Conservation (phyloP, 2,797 vertebrate genomes). For the Phataginus tricuspis region DNA sequence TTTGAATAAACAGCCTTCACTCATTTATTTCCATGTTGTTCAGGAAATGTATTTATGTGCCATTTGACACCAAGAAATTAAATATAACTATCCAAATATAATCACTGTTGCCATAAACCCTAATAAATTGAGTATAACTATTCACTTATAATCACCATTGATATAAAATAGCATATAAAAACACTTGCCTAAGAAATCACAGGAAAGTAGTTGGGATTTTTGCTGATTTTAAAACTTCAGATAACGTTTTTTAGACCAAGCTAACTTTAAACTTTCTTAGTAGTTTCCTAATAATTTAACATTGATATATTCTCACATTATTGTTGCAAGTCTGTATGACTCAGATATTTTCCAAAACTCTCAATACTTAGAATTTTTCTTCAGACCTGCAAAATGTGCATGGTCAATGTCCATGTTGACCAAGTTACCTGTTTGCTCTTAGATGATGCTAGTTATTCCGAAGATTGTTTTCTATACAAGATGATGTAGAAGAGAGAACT, state of each 20-base stretch:
- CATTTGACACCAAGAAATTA: not conserved
- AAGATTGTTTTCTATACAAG: not conserved
- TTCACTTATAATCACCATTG: not conserved
- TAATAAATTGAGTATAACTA: not conserved
- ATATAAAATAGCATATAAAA: not conserved
- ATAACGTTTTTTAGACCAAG: not conserved
- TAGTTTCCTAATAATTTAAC: not conserved
- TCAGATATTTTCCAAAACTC: not conserved
- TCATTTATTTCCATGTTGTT: not conserved
- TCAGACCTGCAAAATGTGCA: not conserved
- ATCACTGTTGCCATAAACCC: not conserved
- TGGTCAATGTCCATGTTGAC: not conserved
- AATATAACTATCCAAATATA: not conserved
- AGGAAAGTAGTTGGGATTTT: not conserved
- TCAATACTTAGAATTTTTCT: not conserved
- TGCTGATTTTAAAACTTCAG: not conserved
- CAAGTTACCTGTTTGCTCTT: not conserved
- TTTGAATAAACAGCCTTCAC: not conserved
- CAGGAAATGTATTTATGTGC: not conserved
- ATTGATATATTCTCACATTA: not conserved
- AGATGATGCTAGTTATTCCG: not conserved
- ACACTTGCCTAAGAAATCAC: not conserved
- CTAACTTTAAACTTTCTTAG: not conserved
- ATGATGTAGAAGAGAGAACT: not conserved
- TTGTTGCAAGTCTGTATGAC: not conserved